Base-by-base conservation (phyloP, 2,797 vertebrate genomes). In the Karalla daura region DNA sequence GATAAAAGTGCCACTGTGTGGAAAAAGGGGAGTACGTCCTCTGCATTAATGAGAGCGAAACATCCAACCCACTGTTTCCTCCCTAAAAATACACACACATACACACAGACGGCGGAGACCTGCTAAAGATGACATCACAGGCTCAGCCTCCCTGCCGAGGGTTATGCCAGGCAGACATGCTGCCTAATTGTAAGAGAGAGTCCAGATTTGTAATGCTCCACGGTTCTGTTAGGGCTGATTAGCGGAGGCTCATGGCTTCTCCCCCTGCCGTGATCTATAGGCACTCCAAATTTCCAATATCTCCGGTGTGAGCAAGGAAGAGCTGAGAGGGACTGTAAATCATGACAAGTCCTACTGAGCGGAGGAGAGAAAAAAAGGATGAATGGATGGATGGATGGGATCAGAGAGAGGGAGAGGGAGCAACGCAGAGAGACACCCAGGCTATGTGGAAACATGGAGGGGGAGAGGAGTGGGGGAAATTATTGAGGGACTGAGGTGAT, bases 271-370 rank as follows among this genome's bases (percentile, higher is more conserved):
- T 92, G 91, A 93, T 94, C 89, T 91, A 92, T 90, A 88, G 87
- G 85, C 90, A 89, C 86, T 91, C 86, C 88, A 87, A 80, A 89
- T 91, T 91, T 91, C 89, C 90, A 89, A 90, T 87, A 88, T 90
- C 89, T 86, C 85, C 74, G 30, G 77, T 83, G 84, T 87, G 82
- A 91, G 90, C 85, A 82, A 75, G 84, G 81, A 89, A 83, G 88
- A 87, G 83, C 84, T 73, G 80, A 85, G 85, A 86, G 74, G 84
- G 81, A 85, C 87, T 83, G 90, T 92, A 91, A 93, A 91, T 93
- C 92, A 93, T 74, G 80, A 87, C 85, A 72, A 76, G 86, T 83
- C 86, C 76, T 82, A 80, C 78, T 73, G 77, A 86, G 77, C 61
- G 41, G 69, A 75, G 76, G 63, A 63, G 64, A 66, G 64, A 51